Conservation (phyloP, 2,888 invertebrate species). For the Schrankia costaestrigalis region DNA sequence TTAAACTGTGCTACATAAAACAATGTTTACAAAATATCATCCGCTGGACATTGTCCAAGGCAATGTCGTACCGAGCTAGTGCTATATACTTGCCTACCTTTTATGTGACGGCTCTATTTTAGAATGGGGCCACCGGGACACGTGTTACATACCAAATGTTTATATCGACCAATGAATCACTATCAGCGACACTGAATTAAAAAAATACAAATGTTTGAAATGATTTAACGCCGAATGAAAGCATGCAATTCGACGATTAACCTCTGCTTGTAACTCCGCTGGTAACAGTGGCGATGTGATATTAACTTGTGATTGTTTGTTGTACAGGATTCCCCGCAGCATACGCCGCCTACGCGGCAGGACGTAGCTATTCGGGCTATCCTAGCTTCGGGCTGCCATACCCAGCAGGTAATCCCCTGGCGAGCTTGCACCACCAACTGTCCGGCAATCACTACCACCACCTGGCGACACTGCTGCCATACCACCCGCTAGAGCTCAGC, state of each 20-base stretch:
- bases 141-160: conserved; percentile 51
- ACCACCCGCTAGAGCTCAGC: conserved; percentile 84
- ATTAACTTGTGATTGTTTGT: conserved; percentile 58
- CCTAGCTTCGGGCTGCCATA: conserved; percentile 99
- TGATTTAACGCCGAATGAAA: conserved; percentile 39
- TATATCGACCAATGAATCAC: conserved; percentile 44
- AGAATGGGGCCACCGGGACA: conserved; percentile 60
- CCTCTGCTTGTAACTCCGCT: conserved; percentile 40
- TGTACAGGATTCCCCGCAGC: conserved; percentile 95
- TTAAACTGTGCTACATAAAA: conserved; percentile 62
- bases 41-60: conserved; percentile 73
- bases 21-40: conserved; percentile 69
- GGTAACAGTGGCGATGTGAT: conserved; percentile 21
- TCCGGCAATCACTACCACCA: conserved; percentile 83
- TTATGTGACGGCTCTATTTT: conserved; percentile 69
- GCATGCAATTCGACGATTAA: conserved; percentile 58
- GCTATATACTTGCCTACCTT: conserved; percentile 60
- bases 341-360: conserved; percentile 97
- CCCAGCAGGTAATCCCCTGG: conserved; percentile 96
- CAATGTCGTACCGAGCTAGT: conserved; percentile 59
- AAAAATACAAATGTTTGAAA: conserved; percentile 31
- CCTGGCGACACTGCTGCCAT: conserved; percentile 82
- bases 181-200: conserved; percentile 37
- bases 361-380: conserved; percentile 98
- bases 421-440: conserved; percentile 88